These are phyloP conservation scores for Gasterosteus nipponicus DNA, from an alignment of 2,113 vertebrate genomes.

Conservation along the genomic window DNA sequence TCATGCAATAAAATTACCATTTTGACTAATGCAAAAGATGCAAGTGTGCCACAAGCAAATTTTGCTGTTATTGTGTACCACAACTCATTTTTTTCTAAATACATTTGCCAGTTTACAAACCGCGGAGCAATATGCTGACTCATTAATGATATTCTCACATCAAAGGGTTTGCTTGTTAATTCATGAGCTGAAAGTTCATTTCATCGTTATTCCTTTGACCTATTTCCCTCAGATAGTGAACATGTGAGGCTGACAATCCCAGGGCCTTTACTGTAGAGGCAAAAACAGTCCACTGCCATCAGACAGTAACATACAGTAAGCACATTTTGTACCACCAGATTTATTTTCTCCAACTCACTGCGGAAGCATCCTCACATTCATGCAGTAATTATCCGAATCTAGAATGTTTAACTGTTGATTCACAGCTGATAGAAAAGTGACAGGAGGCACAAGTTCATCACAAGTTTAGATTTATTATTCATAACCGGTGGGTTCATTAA, in stretches of 20 bases:
- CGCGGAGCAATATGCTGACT: constrained; percentile 46
- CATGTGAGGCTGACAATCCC: constrained; percentile 14
- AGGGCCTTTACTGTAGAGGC: constrained; percentile 22
- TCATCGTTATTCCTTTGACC: constrained; percentile 40
- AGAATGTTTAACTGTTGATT: not conserved
- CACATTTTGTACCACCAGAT: constrained; percentile 5
- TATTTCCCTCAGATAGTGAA: constrained; percentile 24
- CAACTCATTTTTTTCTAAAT: not conserved
- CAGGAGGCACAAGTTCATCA: not conserved
- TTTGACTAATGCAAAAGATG: constrained; percentile 17
- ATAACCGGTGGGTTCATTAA: constrained; percentile 5
- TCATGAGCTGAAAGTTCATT: constrained; percentile 27
- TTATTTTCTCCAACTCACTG: not conserved
- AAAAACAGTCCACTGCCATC: constrained; percentile 6
- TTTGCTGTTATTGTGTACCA: constrained; percentile 1
- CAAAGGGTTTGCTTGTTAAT: constrained; percentile 39
- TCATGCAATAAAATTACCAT: constrained; percentile 28
- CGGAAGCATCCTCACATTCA: not conserved
- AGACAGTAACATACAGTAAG: not conserved
- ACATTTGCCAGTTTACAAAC: constrained; percentile 17
- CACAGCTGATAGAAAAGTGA: constrained; percentile 1
- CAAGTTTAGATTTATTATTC: not conserved
- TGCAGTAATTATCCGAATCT: not conserved
- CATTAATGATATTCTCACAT: constrained; percentile 41
- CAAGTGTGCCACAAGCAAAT: not conserved